Base-by-base conservation (phyloP, 2,113 vertebrate species). In the Xyliphius kryptos region DNA sequence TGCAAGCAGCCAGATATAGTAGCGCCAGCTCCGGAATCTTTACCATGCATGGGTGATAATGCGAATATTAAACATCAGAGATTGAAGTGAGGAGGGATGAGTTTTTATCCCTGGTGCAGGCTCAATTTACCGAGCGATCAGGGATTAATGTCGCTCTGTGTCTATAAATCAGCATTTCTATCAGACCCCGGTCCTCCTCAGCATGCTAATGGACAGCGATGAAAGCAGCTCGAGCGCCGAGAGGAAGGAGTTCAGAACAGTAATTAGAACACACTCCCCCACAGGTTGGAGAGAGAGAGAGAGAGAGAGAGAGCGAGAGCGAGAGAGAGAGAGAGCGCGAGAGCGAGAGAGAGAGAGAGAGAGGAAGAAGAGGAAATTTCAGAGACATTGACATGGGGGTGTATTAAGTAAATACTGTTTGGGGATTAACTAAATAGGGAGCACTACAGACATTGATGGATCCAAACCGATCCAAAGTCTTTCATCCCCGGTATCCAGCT, bases 91-190 rank as follows among this genome's bases (percentile, higher is more conserved):
- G 21, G 43, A 67, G 50, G 51, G 65, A 60, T 8, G 26, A n/a
- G 10, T 16, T 14, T 73, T 76, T 68, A 76, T 70, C 58, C 15
- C 21, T 19, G 2, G 44, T 19, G 41, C 22, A 53, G 61, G 70
- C 71, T 76, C 71, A 58, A 71, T 76, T 74, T 74, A 71, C 53
- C 17, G 54, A 64, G 68, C 71, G 59, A 73, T 71, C 68, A 61
- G 69, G 56, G 69, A 66, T 74, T 71, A 63, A 74, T 66, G 63
- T 63, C 69, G 37, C 48, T 20, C 58, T 61, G 43, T 16, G 59
- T 68, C 66, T 66, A 68, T 70, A 73, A 76, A 73, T 73, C 74
- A 73, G 65, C 66, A 66, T 66, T 63, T 71, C 57, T 73, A 71
- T 76, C 71, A 74, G 66, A 54, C 50, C 32, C 15, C 47, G 55